Conservation (phyloP, 1,140 invertebrate genomes). For the Liolophura sinensis region DNA sequence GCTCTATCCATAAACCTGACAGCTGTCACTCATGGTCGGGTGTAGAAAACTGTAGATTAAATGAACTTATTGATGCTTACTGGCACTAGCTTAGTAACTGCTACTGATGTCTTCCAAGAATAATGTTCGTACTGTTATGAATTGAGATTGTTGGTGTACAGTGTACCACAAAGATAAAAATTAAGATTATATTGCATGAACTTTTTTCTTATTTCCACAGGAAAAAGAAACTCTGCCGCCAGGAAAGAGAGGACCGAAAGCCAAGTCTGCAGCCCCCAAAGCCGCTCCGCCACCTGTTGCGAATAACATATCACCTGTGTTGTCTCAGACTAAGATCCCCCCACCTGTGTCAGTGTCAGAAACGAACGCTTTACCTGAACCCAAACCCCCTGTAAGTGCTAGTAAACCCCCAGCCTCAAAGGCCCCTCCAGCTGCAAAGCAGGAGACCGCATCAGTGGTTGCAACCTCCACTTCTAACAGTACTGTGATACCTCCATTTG, state of each 20-base stretch:
- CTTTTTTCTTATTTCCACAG: slow-evolving; percentile 17
- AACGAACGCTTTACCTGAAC: neutral
- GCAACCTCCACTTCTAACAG: neutral
- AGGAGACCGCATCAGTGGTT: neutral
- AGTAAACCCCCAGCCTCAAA: slow-evolving; percentile 47
- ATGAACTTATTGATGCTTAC: too few species aligned
- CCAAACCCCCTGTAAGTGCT: neutral
- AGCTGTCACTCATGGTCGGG: too few species aligned
- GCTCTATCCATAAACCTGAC: too few species aligned
- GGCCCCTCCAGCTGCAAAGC: slow-evolving; percentile 55
- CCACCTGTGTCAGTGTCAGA: neutral
- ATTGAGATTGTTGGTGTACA: too few species aligned
- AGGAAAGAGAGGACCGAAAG: slow-evolving; percentile 20
- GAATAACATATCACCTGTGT: slow-evolving; percentile 1
- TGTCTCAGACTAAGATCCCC: too few species aligned
- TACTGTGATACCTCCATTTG: neutral
- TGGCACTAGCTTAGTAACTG: too few species aligned
- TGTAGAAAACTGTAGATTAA: too few species aligned
- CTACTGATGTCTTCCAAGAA: too few species aligned
- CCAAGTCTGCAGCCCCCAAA: slow-evolving; percentile 11
- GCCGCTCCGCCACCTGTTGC: slow-evolving; percentile 19
- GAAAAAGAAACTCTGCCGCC: slow-evolving; percentile 25
- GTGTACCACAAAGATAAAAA: slow-evolving; percentile 5
- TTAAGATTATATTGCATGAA: neutral
- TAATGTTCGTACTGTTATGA: too few species aligned